phyloP scores from a whole-genome alignment of 2,113 vertebrate genomes.

The Ctenomys sociabilis region DNA sequence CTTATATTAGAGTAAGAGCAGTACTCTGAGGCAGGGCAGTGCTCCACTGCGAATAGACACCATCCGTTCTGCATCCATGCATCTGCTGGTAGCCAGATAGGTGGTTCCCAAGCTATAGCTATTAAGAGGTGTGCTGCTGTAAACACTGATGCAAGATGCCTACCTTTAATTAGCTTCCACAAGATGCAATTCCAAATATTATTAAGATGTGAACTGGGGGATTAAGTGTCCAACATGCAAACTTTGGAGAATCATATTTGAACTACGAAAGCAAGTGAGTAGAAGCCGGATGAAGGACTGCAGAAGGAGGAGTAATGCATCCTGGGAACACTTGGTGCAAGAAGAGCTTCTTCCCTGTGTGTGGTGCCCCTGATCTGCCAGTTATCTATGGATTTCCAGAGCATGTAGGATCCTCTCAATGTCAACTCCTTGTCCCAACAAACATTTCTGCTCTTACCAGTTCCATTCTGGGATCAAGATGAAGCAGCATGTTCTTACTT shows the following conservation, averaged over 20 bases:
- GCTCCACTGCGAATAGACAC: neutral
- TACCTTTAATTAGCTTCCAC: neutral
- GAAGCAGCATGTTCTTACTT: rapidly evolving
- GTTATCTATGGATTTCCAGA: rapidly evolving
- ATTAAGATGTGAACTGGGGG: too few relatives aligned
- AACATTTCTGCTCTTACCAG: neutral
- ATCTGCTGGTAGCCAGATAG: neutral
- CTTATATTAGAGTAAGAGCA: neutral
- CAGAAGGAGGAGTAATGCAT: neutral
- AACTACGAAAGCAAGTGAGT: neutral
- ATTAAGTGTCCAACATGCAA: neutral
- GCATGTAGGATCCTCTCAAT: rapidly evolving
- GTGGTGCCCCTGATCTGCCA: rapidly evolving
- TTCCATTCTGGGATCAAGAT: neutral
- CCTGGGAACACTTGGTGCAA: rapidly evolving
- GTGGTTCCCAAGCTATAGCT: neutral
- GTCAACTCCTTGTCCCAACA: rapidly evolving
- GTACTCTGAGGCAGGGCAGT: neutral
- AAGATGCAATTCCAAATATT: neutral
- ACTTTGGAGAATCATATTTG: neutral
- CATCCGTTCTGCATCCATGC: neutral
- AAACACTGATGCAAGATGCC: neutral
- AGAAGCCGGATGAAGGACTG: neutral
- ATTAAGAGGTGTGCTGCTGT: neutral
- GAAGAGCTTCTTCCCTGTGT: neutral